These are phyloP conservation scores for Caligus rogercresseyi DNA, from an alignment of 1,140 invertebrate genomes.

Conservation along the genomic window DNA sequence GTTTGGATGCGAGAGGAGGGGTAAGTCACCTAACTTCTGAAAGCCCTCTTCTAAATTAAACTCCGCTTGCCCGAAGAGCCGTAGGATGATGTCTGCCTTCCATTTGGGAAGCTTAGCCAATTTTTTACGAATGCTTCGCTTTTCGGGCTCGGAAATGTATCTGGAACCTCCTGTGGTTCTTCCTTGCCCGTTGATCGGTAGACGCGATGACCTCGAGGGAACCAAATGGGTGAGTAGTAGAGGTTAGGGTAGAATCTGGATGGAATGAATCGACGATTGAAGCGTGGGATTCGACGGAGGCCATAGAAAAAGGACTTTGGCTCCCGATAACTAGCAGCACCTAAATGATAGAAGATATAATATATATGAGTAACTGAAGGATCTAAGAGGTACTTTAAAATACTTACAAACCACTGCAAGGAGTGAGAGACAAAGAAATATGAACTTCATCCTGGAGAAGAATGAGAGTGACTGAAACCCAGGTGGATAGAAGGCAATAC, in stretches of 20 bases:
- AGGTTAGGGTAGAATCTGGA: neutral
- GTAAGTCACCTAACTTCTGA: too few relatives aligned
- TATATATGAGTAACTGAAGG: too few relatives aligned
- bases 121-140: neutral
- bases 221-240: neutral
- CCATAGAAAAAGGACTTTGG: neutral
- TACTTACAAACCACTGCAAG: too few relatives aligned
- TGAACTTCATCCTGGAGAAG: too few relatives aligned
- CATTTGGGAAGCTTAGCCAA: neutral
- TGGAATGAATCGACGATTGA: neutral
- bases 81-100: neutral
- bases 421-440: too few relatives aligned
- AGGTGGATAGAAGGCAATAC: too few relatives aligned
- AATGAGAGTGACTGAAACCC: too few relatives aligned
- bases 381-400: too few relatives aligned
- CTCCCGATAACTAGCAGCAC: neutral
- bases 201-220: neutral
- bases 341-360: too few relatives aligned
- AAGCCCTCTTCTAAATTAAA: too few relatives aligned
- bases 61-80: neutral
- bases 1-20: too few relatives aligned
- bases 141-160: too few relatives aligned
- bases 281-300: neutral
- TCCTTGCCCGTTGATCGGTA: neutral
- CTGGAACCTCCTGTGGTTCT: neutral